phyloP scores from a whole-genome alignment of 2,113 vertebrate species.

The Malurus alboscapulatus region DNA sequence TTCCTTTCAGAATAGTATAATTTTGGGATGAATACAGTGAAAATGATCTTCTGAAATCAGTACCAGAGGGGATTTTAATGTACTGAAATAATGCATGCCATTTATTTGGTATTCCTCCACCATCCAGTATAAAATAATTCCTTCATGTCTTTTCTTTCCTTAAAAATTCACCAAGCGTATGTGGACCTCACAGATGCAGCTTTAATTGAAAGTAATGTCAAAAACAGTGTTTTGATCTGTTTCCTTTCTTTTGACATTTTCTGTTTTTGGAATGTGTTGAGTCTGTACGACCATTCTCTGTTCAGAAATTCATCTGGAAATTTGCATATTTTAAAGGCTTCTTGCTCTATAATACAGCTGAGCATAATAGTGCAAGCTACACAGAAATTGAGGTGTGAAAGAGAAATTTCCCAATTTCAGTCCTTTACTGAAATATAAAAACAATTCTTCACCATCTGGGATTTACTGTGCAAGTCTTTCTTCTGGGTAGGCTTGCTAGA shows the following conservation, averaged over 20 bases:
- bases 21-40: not conserved
- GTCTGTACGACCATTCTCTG: conserved; percentile 42
- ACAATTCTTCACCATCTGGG: conserved; percentile 32
- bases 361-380: conserved; percentile 48
- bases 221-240: conserved; percentile 60
- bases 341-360: conserved; percentile 48
- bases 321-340: conserved; percentile 55
- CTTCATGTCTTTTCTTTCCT: conserved; percentile 44
- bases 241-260: conserved; percentile 63
- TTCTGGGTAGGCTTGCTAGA: conserved; percentile 29
- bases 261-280: conserved; percentile 56
- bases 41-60: conserved; percentile 6
- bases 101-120: conserved; percentile 62
- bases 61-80: conserved; percentile 27
- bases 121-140: conserved; percentile 47
- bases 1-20: not conserved
- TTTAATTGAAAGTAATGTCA: conserved; percentile 72
- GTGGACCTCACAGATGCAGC: conserved; percentile 68
- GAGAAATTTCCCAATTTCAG: conserved; percentile 51
- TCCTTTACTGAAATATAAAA: conserved; percentile 56
- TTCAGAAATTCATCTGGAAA: conserved; percentile 57
- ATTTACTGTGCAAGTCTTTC: conserved; percentile 27
- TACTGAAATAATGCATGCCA: conserved; percentile 6
- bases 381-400: conserved; percentile 57
- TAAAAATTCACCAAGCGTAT: conserved; percentile 64